Base-by-base conservation (phyloP, 92 coral and sea anemone genomes). In the Phenganax stokvisi region DNA sequence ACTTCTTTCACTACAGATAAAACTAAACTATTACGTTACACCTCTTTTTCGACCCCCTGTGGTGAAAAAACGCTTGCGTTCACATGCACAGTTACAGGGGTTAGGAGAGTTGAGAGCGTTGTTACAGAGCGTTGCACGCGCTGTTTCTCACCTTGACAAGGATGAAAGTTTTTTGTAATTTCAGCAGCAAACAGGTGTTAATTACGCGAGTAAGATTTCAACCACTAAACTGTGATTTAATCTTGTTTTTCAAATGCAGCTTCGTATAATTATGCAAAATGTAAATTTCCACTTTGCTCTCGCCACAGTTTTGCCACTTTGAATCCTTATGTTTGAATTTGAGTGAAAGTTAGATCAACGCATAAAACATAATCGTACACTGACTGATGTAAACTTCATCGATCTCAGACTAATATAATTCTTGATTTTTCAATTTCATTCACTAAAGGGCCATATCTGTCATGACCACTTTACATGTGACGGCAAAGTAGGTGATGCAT, bases 371-470 rank as follows among this genome's bases (percentile, higher is more conserved):
- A 68, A 68, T 68, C 15, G 13, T 68, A 37, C 16, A 37, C 53
- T 30, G 7, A 0, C 17, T n/a, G 16, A 37, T 20, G 31, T 30
- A 12, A 30, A 44, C 54, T 10, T 10, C 53, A 30, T 28, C 28
- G 47, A 37, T 61, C 67, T 61, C 1, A 7, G 11, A 15, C 67
- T 61, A 20, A 0, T 10, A 68, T 8, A 64, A 44, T 29, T 68
- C 73, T 68, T 6, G 54, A 68, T 68, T 10, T 68, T 68, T 28
- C 73, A 28, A 64, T 68, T 28, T 9, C 53, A 68, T 68, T 37
- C 73, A 68, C 29, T 68, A 68, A 68, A 53, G 20, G 73, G 29
- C 73, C 25, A 20, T 20, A 68, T 68, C 73, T 68, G 73, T 68
- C 73, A 68, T 28, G 31, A 68, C 73, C 54, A 52, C 73, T 13